Evolutionary conservation across 2,113 vertebrate genomes (phyloP).

Genomic region (Micromys minutus): DNA sequence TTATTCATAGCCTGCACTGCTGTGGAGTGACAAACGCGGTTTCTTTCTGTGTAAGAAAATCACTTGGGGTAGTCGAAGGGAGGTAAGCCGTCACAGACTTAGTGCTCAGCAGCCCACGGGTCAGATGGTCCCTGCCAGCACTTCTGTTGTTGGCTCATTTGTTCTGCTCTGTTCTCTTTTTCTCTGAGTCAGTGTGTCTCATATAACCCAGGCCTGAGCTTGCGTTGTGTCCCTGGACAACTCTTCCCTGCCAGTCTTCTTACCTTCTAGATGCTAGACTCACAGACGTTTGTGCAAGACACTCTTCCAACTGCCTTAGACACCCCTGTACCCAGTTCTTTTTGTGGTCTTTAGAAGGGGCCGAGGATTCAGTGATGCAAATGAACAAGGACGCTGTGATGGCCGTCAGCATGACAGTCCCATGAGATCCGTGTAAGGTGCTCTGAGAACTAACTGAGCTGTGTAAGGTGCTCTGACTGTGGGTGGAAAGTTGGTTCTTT

Average conservation of each 20-base stretch:
- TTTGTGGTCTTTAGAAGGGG: not conserved
- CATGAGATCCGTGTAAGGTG: not conserved
- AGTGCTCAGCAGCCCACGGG: not conserved
- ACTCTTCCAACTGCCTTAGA: not conserved
- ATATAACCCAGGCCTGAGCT: not conserved
- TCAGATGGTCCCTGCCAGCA: not conserved
- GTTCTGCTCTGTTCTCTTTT: not conserved
- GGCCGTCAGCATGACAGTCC: not conserved
- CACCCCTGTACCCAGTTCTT: not conserved
- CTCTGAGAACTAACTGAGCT: too few relatives aligned
- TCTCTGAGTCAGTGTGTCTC: not conserved
- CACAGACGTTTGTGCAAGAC: not conserved
- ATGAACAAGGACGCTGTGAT: not conserved
- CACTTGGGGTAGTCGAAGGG: conserved; percentile 28
- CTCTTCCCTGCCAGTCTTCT: not conserved
- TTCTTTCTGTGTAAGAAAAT: conserved; percentile 19
- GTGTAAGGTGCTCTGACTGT: not conserved
- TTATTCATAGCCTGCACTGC: not conserved
- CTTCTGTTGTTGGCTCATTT: not conserved
- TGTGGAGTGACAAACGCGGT: conserved; percentile 33
- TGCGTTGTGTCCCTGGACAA: not conserved
- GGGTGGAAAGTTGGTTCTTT: not conserved
- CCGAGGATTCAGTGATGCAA: not conserved
- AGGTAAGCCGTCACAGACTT: conserved; percentile 7
- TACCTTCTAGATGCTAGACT: not conserved